Conservation (phyloP, 2,888 invertebrate genomes). For the Allacma fusca region DNA sequence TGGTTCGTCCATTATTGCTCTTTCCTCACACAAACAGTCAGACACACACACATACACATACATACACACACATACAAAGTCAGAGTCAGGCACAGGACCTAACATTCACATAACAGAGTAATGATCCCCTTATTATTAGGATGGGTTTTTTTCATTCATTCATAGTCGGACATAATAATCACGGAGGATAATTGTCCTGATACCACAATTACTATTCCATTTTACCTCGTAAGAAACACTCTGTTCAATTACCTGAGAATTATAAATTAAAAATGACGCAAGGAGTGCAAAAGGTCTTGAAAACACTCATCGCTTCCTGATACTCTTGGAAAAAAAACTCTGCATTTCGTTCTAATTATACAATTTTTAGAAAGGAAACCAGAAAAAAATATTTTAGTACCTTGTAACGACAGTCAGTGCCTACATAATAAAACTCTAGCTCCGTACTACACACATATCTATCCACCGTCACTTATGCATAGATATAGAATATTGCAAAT, state of each 20-base stretch:
- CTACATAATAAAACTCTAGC: too few species aligned
- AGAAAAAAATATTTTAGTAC: background rate
- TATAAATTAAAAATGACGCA: constrained; percentile 16
- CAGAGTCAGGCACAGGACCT: background rate
- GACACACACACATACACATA: too few species aligned
- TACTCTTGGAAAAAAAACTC: background rate
- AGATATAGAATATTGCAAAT: too few species aligned
- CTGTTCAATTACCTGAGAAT: constrained; percentile 8
- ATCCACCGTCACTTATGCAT: too few species aligned
- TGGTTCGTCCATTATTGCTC: background rate
- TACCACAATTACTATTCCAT: constrained; percentile 8
- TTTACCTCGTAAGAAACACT: background rate
- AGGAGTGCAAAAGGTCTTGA: background rate
- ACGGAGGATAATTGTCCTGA: background rate
- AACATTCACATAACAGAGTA: background rate
- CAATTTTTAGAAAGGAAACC: constrained; percentile 23
- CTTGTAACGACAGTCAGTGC: too few species aligned
- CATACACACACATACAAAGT: too few species aligned
- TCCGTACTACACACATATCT: too few species aligned
- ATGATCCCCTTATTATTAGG: background rate
- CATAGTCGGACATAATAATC: background rate
- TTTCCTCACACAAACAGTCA: too few species aligned
- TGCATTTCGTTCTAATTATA: constrained; percentile 23
- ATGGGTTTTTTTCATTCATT: background rate
- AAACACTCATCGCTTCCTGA: background rate